phyloP scores from a whole-genome alignment of 2,113 vertebrate species.

The Hippolais icterina region DNA sequence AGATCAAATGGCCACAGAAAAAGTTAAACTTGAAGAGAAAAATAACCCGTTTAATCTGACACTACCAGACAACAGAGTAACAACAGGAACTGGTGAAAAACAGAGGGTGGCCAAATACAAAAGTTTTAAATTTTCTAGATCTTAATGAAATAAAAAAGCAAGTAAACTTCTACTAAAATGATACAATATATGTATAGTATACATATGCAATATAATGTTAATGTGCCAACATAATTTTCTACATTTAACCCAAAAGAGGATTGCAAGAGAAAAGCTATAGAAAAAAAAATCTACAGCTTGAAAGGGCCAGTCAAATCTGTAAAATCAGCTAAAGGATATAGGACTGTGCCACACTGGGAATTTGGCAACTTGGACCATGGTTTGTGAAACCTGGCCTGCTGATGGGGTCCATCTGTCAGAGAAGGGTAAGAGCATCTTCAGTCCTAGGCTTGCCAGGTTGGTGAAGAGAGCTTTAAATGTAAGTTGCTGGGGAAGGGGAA shows the following conservation, averaged over 20 bases:
- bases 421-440: background rate
- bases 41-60: background rate
- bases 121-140: background rate
- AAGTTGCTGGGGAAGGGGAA: background rate
- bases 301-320: background rate
- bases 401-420: background rate
- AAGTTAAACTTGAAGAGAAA: background rate
- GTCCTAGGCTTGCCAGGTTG: background rate
- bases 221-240: background rate
- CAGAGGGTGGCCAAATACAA: background rate
- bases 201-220: background rate
- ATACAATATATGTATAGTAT: background rate
- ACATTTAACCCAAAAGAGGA: background rate
- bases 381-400: background rate
- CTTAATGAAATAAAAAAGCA: background rate
- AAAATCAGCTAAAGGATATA: background rate
- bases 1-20: background rate
- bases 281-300: background rate
- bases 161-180: background rate
- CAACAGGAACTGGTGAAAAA: background rate
- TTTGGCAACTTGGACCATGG: background rate
- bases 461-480: background rate
- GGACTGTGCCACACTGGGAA: background rate
- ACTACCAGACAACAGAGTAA: background rate
- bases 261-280: background rate